phyloP scores from a whole-genome alignment of 1,140 invertebrate species.

The Aradophagus sp. region DNA sequence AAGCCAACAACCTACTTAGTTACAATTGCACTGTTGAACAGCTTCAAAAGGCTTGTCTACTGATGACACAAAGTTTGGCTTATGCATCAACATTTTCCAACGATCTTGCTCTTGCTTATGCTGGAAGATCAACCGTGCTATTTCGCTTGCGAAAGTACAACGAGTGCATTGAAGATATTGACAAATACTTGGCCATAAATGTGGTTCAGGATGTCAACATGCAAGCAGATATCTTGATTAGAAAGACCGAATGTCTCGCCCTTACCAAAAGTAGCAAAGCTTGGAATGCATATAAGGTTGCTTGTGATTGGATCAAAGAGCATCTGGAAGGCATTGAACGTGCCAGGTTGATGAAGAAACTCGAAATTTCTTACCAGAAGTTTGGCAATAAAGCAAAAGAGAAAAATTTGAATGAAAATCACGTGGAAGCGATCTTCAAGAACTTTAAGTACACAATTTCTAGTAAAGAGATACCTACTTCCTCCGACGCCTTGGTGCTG shows the following conservation, averaged over 20 bases:
- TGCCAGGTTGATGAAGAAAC: not conserved
- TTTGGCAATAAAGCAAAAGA: not conserved
- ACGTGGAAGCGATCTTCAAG: not conserved
- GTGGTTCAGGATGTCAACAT: slow-evolving; percentile 52
- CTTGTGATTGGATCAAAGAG: slow-evolving; percentile 1
- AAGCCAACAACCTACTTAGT: not conserved
- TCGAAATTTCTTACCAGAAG: slow-evolving; percentile 1
- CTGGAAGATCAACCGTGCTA: slow-evolving; percentile 81
- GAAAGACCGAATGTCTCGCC: slow-evolving; percentile 44
- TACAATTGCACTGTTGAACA: slow-evolving; percentile 1
- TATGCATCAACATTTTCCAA: slow-evolving; percentile 75
- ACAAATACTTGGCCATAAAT: slow-evolving; percentile 49
- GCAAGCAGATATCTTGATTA: slow-evolving; percentile 44
- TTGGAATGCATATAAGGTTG: not conserved
- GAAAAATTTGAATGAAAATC: not conserved
- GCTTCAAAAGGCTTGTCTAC: not conserved
- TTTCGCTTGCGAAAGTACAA: slow-evolving; percentile 78
- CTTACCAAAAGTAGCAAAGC: slow-evolving; percentile 14
- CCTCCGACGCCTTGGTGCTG: slow-evolving; percentile 78
- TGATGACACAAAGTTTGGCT: slow-evolving; percentile 76
- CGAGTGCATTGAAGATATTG: slow-evolving; percentile 76
- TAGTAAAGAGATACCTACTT: slow-evolving; percentile 75
- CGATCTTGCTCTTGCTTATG: slow-evolving; percentile 78
- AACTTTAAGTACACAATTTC: not conserved
- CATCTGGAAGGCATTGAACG: slow-evolving; percentile 7